Percentiles rank a stretch among this genome's conserved stretches.
Conservation (phyloP, 2,888 invertebrate species). For the Stenolophus ochropezus region DNA sequence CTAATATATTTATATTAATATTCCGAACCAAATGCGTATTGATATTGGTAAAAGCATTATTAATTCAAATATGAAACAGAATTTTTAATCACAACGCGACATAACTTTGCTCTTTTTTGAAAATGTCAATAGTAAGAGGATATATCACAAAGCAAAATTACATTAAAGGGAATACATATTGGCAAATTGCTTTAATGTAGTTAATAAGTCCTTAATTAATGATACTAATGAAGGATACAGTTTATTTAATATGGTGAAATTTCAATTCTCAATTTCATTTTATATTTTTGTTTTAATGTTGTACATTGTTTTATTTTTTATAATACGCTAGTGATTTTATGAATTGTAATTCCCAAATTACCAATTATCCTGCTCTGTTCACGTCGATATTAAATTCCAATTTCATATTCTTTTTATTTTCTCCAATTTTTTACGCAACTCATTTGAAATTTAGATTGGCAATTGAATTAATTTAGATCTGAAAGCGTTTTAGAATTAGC, state of each 20-base stretch:
- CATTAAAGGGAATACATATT: too few relatives aligned
- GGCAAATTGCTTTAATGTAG: too few relatives aligned
- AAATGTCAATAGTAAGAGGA: background rate
- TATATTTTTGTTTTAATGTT: too few relatives aligned
- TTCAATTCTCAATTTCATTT: too few relatives aligned
- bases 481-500: slow-evolving; percentile 48
- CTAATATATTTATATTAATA: background rate
- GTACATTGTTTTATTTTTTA: too few relatives aligned
- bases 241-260: too few relatives aligned
- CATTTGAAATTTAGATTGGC: slow-evolving; percentile 56
- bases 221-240: too few relatives aligned
- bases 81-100: background rate
- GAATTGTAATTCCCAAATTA: slow-evolving; percentile 36
- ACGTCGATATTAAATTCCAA: slow-evolving; percentile 53
- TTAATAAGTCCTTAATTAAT: too few relatives aligned
- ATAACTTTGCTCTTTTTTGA: background rate
- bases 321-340: slow-evolving; percentile 26
- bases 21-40: background rate
- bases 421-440: slow-evolving; percentile 22
- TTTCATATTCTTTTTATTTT: slow-evolving; percentile 54
- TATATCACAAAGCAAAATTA: background rate
- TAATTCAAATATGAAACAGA: background rate
- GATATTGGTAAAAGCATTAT: background rate
- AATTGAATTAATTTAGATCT: slow-evolving; percentile 59
- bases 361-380: slow-evolving; percentile 33